Conservation (phyloP, 2,797 vertebrate genomes). For the Anniella stebbinsi region DNA sequence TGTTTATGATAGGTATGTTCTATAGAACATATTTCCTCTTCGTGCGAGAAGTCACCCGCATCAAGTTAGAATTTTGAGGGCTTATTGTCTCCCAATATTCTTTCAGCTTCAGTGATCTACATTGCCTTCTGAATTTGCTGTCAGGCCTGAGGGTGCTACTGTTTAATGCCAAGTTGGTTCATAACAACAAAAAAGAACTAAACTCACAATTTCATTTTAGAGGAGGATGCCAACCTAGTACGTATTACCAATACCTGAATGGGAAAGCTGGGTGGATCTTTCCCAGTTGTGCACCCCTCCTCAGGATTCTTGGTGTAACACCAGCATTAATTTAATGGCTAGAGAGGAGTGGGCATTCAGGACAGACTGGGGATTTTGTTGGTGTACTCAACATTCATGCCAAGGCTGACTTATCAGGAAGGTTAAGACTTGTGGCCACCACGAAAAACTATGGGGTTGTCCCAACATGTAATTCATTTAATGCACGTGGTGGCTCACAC, state of each 20-base stretch:
- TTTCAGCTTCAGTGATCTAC: not conserved
- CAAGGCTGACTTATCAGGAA: not conserved
- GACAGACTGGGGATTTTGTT: not conserved
- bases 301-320: not conserved
- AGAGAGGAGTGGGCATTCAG: not conserved
- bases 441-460: not conserved
- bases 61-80: not conserved
- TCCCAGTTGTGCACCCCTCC: not conserved
- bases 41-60: not conserved
- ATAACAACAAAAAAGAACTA: accelerated
- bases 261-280: not conserved
- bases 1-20: not conserved
- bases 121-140: not conserved
- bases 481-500: not conserved
- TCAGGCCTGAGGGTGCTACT: not conserved
- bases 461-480: not conserved
- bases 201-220: not conserved
- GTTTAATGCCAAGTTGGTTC: not conserved
- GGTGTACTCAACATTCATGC: not conserved
- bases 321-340: not conserved
- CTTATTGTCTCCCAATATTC: not conserved
- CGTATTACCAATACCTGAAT: not conserved
- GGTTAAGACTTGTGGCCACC: not conserved
- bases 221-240: not conserved
- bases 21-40: not conserved